Evolutionary conservation across 2,888 invertebrate species (phyloP), one percentile per base, ranked within the genome.

Genomic region (Erebia aethiops): DNA sequence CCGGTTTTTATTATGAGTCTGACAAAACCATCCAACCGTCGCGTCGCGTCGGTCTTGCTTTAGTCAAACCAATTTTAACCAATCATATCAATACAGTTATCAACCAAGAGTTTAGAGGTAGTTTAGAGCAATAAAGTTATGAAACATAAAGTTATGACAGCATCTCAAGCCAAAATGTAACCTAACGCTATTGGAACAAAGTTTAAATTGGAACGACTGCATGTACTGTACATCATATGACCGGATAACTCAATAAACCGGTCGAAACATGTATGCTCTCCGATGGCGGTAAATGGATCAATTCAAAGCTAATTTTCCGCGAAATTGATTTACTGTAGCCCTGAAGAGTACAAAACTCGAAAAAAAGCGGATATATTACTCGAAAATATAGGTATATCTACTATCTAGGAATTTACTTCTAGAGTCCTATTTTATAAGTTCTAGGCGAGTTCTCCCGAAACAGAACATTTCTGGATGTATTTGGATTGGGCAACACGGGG

Each of bases 191-290:
- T 13, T 7, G 1, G 11, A 18, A 46, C 7, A 46, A 46, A 13
- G 61, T 61, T 61, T 13, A 5, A 5, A 61, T 46, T 46, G 16
- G 43, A 43, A 13, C 7, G 16, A 18, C 18, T 7, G 35, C 16
- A 46, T 43, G 41, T 2, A 7, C 16, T 8, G 61, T 18, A 43
- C 46, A 18, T 43, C 18, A 46, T 13, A 18, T 61, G 63, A 63
- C 51, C 63, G 63, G 63, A 51, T 63, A 63, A 63, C 52, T 63
- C 51, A 63, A 63, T 63, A 63, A 26, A 51, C 63, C 51, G 63
- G 10, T 52, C 51, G 51, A 46, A 26, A 49, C 26, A n/a, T 26
- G 9, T 35, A 63, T 35, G 52, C 63, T 61, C 35, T 49, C 26
- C 16, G 16, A 35, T 49, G 0, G 52, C 49, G 63, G 63, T 51